A percentile compares a stretch with the other conserved stretches of the same genome.
These are phyloP conservation scores for Apodemia zela DNA, from an alignment of 2,888 invertebrate species.

Conservation along the genomic window DNA sequence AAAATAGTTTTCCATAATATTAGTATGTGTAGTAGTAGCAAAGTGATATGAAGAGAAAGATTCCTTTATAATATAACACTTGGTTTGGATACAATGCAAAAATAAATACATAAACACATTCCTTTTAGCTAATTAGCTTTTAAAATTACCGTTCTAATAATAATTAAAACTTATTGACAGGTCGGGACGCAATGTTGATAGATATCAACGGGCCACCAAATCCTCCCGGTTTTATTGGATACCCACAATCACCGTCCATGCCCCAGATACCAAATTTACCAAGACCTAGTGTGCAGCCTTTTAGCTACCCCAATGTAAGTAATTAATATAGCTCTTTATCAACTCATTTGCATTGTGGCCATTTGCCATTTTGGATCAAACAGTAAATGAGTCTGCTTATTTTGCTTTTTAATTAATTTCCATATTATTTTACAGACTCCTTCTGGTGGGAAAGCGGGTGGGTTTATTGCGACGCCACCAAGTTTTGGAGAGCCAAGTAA, in stretches of 20 bases:
- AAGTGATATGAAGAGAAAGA: too few species aligned
- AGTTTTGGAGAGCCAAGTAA: too few species aligned
- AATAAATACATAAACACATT: not conserved
- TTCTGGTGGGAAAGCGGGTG: too few species aligned
- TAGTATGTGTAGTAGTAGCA: too few species aligned
- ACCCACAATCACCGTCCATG: slow-evolving; percentile 85
- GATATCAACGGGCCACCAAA: slow-evolving; percentile 84
- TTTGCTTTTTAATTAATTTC: too few species aligned
- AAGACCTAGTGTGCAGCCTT: slow-evolving; percentile 76
- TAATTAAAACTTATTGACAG: slow-evolving; percentile 41
- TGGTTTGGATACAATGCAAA: not conserved
- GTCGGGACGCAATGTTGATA: slow-evolving; percentile 84
- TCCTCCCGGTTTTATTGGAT: slow-evolving; percentile 91
- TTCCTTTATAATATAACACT: too few species aligned
- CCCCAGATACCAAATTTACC: slow-evolving; percentile 71
- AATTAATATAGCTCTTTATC: not conserved
- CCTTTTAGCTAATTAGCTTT: not conserved
- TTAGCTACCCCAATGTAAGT: slow-evolving; percentile 83
- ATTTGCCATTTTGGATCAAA: too few species aligned
- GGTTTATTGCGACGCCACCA: too few species aligned
- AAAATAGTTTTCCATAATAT: too few species aligned
- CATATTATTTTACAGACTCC: too few species aligned
- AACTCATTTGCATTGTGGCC: too few species aligned
- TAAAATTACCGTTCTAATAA: slow-evolving; percentile 5
- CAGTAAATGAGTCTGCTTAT: too few species aligned